Evolutionary conservation across 2,888 invertebrate genomes (phyloP).

Genomic region (Rhyacophila evoluta): DNA sequence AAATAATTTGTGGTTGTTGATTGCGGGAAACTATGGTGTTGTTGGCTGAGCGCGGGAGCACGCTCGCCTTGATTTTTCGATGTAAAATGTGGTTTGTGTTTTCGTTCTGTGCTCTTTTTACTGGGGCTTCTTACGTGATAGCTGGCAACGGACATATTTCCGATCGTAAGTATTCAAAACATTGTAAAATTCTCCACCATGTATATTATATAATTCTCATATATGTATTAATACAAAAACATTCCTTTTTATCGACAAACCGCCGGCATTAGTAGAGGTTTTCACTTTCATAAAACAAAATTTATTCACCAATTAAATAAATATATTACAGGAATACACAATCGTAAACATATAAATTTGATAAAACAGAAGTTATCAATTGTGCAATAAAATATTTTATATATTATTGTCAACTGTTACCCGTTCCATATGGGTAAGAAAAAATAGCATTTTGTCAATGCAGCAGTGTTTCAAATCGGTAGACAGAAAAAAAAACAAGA

Average conservation of each 20-base stretch:
- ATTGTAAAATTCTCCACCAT: not conserved
- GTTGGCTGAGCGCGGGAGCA: slow-evolving; percentile 42
- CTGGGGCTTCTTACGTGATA: slow-evolving; percentile 64
- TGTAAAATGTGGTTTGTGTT: slow-evolving; percentile 70
- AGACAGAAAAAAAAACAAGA: too few species aligned
- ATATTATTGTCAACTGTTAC: slow-evolving; percentile 1
- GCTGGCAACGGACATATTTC: slow-evolving; percentile 61
- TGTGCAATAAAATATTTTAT: too few species aligned
- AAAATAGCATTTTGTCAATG: not conserved
- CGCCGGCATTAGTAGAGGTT: not conserved
- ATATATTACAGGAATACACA: too few species aligned
- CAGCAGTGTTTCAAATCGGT: too few species aligned
- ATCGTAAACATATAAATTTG: too few species aligned
- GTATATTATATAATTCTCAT: not conserved
- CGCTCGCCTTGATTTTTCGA: slow-evolving; percentile 66
- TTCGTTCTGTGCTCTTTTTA: slow-evolving; percentile 66
- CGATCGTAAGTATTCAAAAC: slow-evolving; percentile 62
- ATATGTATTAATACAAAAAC: too few species aligned
- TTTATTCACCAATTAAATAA: too few species aligned
- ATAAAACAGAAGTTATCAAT: too few species aligned
- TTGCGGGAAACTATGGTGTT: slow-evolving; percentile 45
- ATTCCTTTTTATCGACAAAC: too few species aligned
- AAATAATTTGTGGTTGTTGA: slow-evolving; percentile 36
- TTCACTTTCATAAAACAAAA: too few species aligned
- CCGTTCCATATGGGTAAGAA: not conserved